Evolutionary conservation across 2,888 invertebrate species (phyloP), one percentile per base, ranked within the genome.

Genomic region (Netelia melanura): DNA sequence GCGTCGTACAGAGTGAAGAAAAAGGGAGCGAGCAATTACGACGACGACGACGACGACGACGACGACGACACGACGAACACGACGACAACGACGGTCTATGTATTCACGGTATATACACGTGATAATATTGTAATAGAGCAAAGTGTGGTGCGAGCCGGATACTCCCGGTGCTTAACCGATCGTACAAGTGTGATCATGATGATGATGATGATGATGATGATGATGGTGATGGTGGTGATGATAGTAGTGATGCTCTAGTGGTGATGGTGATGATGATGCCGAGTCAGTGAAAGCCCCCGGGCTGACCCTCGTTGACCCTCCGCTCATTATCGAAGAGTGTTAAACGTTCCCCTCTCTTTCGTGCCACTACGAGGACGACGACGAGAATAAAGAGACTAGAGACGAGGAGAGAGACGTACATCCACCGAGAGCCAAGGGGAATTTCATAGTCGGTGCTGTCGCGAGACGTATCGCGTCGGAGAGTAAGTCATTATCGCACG

Each of bases 241-340:
- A 72, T 48, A 54, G 23, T 83, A 82, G 52, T 68, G 64, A 70
- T 65, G 64, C 17, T 77, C 71, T 9, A 21, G 58, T 75, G 48
- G 64, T 11, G 17, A 17, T 43, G 38, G 72, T 78, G 74, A 72
- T 83, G 86, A 87, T 89, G 87, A 88, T 89, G 90, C 85, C 88
- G 86, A 88, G 88, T 89, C 89, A 91, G 92, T 91, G 92, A 91
- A 90, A 91, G 89, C 78, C 72, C 52, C 81, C 71, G 85, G 70
- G 79, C 77, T 87, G 87, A 88, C 87, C 86, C 87, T 88, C 85
- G 87, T 88, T 87, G 86, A 88, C 87, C 87, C 87, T 86, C 78
- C 83, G 70, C 83, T 83, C 83, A 86, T 87, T 83, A 87, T 81
- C 78, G 85, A 82, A 25, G 79, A 83, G 85, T 76, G 83, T 83